Base-by-base conservation (phyloP, 2,888 invertebrate genomes). In the Drosophila nigritarsus region DNA sequence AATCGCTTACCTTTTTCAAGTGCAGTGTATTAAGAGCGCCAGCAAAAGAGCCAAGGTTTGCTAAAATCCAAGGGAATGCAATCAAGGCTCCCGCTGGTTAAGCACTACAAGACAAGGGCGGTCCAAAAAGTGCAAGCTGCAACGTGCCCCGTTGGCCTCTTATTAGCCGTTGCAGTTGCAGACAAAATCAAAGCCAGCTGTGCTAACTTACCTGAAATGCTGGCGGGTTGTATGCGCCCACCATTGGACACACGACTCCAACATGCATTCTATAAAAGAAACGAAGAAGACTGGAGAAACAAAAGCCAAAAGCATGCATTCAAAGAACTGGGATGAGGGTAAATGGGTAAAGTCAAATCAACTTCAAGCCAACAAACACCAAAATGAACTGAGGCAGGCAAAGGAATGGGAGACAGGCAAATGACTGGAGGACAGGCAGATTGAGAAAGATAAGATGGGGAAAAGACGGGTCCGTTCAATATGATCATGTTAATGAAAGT, bases 181-280 rank as follows among this genome's bases (percentile, higher is more conserved):
- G 13, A 3, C 27, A 6, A 18, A 36, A 30, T 42, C 61, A 29
- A 24, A 67, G 40, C 45, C 27, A 32, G 18, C 30, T 18, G 51
- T 20, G 50, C 32, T 6, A 50, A 83, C 94, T 80, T 95, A 95
- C 95, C 95, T 94, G 94, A 95, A 94, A 66, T 94, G 92, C 65
- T 94, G 92, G 85, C 93, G 93, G 65, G 90, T 82, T 93, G 75
- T 87, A 94, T 93, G 75, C 92, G 91, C 89, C 95, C 91, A 73
- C 89, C 91, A 87, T 87, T 94, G 72, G 94, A 92, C 73, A 91
- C 78, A 78, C 90, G 91, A 85, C 95, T 95, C 95, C 95, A 95
- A 82, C 93, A 93, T 91, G 95, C 94, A 93, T 95, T 95, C 96
- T 95, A 95, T 93, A 92, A 94, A 94, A 93, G 93, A 93, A 92